Evolutionary conservation across 2,113 vertebrate species (phyloP).

Genomic region (Odobenus rosmarus): DNA sequence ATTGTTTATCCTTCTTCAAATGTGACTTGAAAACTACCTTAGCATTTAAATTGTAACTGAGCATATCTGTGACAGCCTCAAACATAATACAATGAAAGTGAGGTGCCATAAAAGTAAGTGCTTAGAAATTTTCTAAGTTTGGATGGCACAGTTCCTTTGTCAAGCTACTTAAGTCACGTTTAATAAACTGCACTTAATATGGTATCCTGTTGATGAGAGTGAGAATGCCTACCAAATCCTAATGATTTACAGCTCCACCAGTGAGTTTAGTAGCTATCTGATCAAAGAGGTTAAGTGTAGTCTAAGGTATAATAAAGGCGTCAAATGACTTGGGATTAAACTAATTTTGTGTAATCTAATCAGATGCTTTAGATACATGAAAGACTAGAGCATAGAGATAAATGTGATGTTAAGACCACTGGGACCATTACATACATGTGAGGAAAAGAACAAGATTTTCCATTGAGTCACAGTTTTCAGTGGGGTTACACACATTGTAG

Average conservation of each 20-base stretch:
- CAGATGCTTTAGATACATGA: background rate
- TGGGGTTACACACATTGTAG: background rate
- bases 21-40: background rate
- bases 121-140: background rate
- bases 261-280: background rate
- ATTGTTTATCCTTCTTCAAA: background rate
- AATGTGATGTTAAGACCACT: background rate
- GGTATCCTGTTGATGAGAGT: background rate
- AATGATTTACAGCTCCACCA: background rate
- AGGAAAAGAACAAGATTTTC: conserved; percentile 13
- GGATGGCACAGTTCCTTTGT: conserved; percentile 13
- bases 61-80: background rate
- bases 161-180: background rate
- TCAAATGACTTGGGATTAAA: conserved; percentile 10
- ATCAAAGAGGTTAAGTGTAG: conserved; percentile 23
- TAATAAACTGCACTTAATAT: background rate
- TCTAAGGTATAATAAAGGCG: background rate
- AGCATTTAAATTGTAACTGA: background rate
- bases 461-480: background rate
- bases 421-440: background rate
- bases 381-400: background rate
- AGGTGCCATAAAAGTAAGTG: background rate
- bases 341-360: conserved; percentile 5
- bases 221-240: background rate
- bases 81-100: background rate